These are phyloP conservation scores for Epinephelus cyanopodus DNA, from an alignment of 2,113 vertebrate genomes.

Conservation along the genomic window DNA sequence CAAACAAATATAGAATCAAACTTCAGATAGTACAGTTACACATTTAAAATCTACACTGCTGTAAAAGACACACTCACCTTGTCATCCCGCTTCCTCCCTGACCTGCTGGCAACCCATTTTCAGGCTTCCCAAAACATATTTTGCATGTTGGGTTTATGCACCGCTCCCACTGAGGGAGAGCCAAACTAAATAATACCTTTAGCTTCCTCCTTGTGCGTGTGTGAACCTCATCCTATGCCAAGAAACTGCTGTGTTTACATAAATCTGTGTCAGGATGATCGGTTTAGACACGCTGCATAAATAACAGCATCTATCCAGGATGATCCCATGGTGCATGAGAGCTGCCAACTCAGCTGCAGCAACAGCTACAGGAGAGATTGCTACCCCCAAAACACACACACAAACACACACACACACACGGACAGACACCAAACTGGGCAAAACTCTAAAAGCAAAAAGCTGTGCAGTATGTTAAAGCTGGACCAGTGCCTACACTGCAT, in stretches of 20 bases:
- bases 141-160: conserved; percentile 19
- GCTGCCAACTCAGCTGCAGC: conserved; percentile 70
- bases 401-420: not conserved
- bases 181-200: conserved; percentile 59
- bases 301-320: conserved; percentile 74
- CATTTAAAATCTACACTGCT: not conserved
- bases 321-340: conserved; percentile 70
- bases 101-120: conserved; percentile 21
- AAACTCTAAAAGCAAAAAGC: conserved; percentile 42
- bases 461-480: conserved; percentile 34
- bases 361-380: conserved; percentile 51
- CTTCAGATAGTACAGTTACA: not conserved
- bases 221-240: conserved; percentile 61
- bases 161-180: conserved; percentile 18
- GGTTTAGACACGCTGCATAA: conserved; percentile 78
- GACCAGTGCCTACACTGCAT: conserved; percentile 17
- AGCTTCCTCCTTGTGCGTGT: conserved; percentile 52
- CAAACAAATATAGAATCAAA: not conserved
- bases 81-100: conserved; percentile 1
- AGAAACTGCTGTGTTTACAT: conserved; percentile 74
- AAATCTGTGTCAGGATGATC: conserved; percentile 75
- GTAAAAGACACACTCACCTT: not conserved
- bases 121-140: conserved; percentile 36
- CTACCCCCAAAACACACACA: conserved; percentile 10
- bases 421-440: conserved; percentile 23